phyloP scores from a whole-genome alignment of 2,888 invertebrate species.

The Chrysomela aeneicollis region DNA sequence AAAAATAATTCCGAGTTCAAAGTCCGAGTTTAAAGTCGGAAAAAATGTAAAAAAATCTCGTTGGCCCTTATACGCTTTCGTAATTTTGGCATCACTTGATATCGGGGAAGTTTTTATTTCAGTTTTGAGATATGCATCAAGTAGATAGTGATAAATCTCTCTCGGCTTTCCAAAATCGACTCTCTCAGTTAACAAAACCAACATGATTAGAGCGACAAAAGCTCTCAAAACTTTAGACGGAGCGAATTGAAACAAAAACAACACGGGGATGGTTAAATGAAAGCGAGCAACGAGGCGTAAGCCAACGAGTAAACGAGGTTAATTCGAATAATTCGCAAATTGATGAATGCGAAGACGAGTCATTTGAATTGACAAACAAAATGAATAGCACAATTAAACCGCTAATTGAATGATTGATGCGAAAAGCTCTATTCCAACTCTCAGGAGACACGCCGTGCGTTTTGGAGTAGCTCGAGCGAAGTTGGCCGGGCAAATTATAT shows the following conservation, averaged over 20 bases:
- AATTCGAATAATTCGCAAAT: constrained; percentile 51
- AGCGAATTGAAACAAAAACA: constrained; percentile 41
- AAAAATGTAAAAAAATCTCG: too few relatives aligned
- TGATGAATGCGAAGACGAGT: constrained; percentile 57
- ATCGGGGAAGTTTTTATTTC: too few relatives aligned
- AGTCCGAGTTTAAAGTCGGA: too few relatives aligned
- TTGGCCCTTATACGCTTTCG: too few relatives aligned
- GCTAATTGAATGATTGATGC: constrained; percentile 61
- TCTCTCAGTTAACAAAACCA: too few relatives aligned
- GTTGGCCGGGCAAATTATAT: constrained; percentile 49
- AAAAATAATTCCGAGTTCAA: too few relatives aligned
- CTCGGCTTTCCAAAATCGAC: too few relatives aligned
- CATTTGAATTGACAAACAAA: constrained; percentile 59
- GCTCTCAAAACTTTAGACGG: too few relatives aligned
- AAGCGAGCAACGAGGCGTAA: constrained; percentile 43
- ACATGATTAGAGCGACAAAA: too few relatives aligned
- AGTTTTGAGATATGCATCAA: too few relatives aligned
- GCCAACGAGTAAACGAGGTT: constrained; percentile 48
- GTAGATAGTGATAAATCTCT: too few relatives aligned
- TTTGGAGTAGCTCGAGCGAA: constrained; percentile 26
- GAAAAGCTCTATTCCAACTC: constrained; percentile 47
- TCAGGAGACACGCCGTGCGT: constrained; percentile 35
- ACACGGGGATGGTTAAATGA: constrained; percentile 40
- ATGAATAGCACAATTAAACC: constrained; percentile 61
- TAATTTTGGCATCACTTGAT: too few relatives aligned